Evolutionary conservation across 1,140 invertebrate genomes (phyloP).

Genomic region (Helicorthomorpha holstii): DNA sequence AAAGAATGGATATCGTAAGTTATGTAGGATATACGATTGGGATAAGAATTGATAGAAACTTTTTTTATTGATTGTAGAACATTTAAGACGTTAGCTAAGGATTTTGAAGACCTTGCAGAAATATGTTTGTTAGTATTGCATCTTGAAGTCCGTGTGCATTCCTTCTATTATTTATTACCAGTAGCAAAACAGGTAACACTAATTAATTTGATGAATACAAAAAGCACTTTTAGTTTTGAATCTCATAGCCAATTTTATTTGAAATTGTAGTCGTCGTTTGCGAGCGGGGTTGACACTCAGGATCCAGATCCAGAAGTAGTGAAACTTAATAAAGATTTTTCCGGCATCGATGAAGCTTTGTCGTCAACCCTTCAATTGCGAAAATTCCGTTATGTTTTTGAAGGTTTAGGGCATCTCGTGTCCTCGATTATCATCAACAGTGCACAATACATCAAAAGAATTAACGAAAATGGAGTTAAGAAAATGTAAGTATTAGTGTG

Average conservation of each 20-base stretch:
- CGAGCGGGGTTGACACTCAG: slow-evolving; percentile 33
- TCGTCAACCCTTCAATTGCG: slow-evolving; percentile 49
- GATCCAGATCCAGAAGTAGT: slow-evolving; percentile 65
- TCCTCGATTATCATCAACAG: slow-evolving; percentile 69
- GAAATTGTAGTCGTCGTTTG: slow-evolving; percentile 21
- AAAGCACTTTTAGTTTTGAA: not conserved
- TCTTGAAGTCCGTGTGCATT: slow-evolving; percentile 84
- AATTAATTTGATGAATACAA: not conserved
- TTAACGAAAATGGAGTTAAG: slow-evolving; percentile 60
- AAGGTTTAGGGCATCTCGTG: slow-evolving; percentile 74
- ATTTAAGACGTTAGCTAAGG: slow-evolving; percentile 43
- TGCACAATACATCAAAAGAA: slow-evolving; percentile 56
- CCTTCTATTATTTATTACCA: slow-evolving; percentile 74
- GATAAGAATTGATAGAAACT: too few species aligned
- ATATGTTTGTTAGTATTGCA: slow-evolving; percentile 79
- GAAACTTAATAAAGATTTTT: slow-evolving; percentile 58
- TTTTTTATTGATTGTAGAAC: too few species aligned
- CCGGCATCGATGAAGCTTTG: slow-evolving; percentile 59
- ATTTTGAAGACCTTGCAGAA: slow-evolving; percentile 75
- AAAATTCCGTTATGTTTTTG: slow-evolving; percentile 82
- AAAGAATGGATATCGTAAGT: not conserved
- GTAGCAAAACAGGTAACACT: slow-evolving; percentile 36
- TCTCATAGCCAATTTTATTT: not conserved
- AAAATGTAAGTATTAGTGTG: slow-evolving; percentile 37
- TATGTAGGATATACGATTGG: not conserved